Percentiles rank a stretch among this genome's conserved stretches.
These are phyloP conservation scores for Indicator maculatus DNA, from an alignment of 2,113 vertebrate genomes.

Conservation along the genomic window DNA sequence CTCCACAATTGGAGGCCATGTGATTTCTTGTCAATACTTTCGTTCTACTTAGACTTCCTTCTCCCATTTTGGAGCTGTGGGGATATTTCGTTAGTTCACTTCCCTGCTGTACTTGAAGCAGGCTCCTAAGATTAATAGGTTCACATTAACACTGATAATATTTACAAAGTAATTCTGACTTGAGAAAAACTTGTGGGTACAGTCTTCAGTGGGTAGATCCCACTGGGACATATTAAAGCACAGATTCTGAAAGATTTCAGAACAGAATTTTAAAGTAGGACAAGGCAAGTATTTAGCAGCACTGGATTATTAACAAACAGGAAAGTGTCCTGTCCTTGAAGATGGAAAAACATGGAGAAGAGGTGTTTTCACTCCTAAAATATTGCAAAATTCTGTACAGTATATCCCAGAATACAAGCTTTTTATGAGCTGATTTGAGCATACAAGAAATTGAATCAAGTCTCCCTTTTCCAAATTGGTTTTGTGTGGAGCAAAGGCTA, in stretches of 20 bases:
- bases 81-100: constrained; percentile 40
- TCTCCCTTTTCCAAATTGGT: background rate
- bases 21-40: background rate
- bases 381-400: background rate
- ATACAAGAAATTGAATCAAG: background rate
- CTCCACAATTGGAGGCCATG: background rate
- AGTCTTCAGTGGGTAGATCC: background rate
- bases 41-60: background rate
- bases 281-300: background rate
- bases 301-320: background rate
- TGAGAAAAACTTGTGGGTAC: background rate
- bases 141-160: background rate
- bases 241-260: background rate
- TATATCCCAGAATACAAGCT: background rate
- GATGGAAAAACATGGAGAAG: background rate
- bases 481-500: background rate
- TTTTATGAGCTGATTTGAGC: background rate
- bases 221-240: background rate
- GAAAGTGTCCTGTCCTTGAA: background rate
- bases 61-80: constrained; percentile 34
- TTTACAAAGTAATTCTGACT: background rate
- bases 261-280: background rate
- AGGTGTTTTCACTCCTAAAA: background rate
- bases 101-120: background rate
- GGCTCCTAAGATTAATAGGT: background rate